Evolutionary conservation across 2,113 vertebrate species (phyloP), one percentile per base, ranked within the genome.

Genomic region (Loxodonta africana): DNA sequence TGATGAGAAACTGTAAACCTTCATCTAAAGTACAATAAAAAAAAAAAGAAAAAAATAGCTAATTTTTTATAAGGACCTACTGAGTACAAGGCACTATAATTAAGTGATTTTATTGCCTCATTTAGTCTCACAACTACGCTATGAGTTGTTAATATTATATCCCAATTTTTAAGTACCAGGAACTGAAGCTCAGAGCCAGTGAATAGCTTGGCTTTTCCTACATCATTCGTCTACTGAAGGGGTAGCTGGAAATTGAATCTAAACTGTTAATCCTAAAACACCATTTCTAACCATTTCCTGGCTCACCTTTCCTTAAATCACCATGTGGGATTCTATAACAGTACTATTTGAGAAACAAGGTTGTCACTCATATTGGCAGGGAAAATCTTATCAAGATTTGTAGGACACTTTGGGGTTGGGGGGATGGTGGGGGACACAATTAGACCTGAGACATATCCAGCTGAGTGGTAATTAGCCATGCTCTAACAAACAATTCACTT

Each of bases 51-150:
- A 37, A 37, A 37, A 37, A 37, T 37, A 37, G 63, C 63, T 65
- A 26, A 21, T 90, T 92, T 88, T 92, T 80, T 93, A 94, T 67
- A 93, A 90, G 62, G 8, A 51, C 23, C 88, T 62, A 74, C 17
- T 74, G 10, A 77, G 30, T 46, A 44, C n/a, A 90, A 76, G 26
- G 81, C n/a, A 78, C 37, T 67, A 8, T 83, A 51, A 62, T 30
- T 73, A 60, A 94, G 33, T 86, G 28, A 67, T 92, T 92, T 95
- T 76, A 82, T 73, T 82, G 37, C 11, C 48, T 69, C 20, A 26
- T 37, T 83, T 90, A 41, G 30, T 65, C 62, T 78, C 78, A 78
- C 10, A 74, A 25, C 60, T 91, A 71, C 4, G 48, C 57, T 69
- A 41, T 89, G 17, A 63, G 53, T 87, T 93, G 26, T 83, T 83